phyloP scores from a whole-genome alignment of 2,797 vertebrate species.

The Leptoclinus maculatus region DNA sequence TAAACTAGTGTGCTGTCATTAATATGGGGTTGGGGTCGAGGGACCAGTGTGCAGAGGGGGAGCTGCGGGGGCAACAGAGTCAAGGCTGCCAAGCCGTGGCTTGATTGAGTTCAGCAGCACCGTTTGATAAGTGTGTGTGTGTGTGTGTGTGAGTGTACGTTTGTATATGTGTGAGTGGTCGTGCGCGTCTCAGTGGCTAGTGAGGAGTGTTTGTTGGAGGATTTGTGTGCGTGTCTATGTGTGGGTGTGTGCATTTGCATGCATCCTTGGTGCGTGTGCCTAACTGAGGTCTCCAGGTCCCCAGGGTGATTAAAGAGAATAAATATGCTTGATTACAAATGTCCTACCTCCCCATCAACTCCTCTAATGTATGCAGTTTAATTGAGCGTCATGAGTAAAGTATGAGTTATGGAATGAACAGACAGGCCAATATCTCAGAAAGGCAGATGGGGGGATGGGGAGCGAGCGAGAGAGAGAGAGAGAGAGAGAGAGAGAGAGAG shows the following conservation, averaged over 20 bases:
- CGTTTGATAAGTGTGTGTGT: constrained; percentile 61
- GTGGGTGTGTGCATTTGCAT: constrained; percentile 53
- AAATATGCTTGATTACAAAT: constrained; percentile 89
- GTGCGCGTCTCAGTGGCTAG: constrained; percentile 28
- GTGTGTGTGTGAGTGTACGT: constrained; percentile 17
- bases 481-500: constrained; percentile 2
- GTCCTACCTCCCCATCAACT: constrained; percentile 81
- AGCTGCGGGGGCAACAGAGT: constrained; percentile 58
- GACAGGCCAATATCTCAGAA: constrained; percentile 78
- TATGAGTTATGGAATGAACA: constrained; percentile 84
- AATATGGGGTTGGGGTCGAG: constrained; percentile 77
- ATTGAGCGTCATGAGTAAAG: constrained; percentile 84
- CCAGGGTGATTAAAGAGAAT: constrained; percentile 86
- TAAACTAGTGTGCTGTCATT: constrained; percentile 81
- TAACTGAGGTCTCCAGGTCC: constrained; percentile 78
- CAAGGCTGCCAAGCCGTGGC: constrained; percentile 69
- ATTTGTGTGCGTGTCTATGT: constrained; percentile 32
- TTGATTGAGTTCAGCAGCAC: constrained; percentile 82
- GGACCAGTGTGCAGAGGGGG: constrained; percentile 66
- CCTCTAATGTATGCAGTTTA: constrained; percentile 87
- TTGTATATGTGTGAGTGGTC: constrained; percentile 21
- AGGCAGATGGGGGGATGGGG: constrained; percentile 38
- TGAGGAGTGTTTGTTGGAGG: constrained; percentile 52
- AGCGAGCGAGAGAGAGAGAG: background rate
- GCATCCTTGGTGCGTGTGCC: constrained; percentile 57